phyloP scores from a whole-genome alignment of 2,797 vertebrate species.

The Chromis chromis region DNA sequence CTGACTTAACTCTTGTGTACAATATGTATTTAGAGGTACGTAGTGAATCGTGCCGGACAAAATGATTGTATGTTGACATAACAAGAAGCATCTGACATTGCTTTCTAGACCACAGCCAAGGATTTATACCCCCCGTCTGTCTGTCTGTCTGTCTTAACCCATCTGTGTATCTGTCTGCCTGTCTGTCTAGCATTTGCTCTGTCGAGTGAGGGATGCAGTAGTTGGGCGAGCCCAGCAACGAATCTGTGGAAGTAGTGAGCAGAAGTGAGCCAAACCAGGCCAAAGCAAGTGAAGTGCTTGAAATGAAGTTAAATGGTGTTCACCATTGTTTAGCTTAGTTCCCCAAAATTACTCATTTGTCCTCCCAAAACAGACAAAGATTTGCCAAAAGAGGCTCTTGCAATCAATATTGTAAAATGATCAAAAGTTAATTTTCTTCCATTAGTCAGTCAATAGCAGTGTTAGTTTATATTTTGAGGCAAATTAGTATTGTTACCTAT shows the following conservation, averaged over 20 bases:
- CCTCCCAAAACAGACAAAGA: slow-evolving; percentile 33
- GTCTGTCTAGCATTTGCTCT: slow-evolving; percentile 76
- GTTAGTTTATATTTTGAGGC: slow-evolving; percentile 49
- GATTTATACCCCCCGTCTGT: slow-evolving; percentile 77
- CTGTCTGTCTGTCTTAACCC: slow-evolving; percentile 61
- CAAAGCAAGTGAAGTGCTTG: slow-evolving; percentile 40
- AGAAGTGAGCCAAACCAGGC: slow-evolving; percentile 56
- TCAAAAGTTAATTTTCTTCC: slow-evolving; percentile 48
- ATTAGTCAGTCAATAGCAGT: slow-evolving; percentile 37
- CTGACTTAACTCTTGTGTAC: slow-evolving; percentile 80
- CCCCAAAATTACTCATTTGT: slow-evolving; percentile 37
- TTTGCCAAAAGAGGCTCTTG: slow-evolving; percentile 47
- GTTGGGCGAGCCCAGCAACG: slow-evolving; percentile 49
- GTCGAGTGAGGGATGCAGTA: slow-evolving; percentile 56
- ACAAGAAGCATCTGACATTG: slow-evolving; percentile 82
- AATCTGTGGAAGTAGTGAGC: slow-evolving; percentile 44
- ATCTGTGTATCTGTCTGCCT: slow-evolving; percentile 74
- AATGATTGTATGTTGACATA: slow-evolving; percentile 85
- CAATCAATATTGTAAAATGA: slow-evolving; percentile 50
- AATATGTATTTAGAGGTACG: slow-evolving; percentile 83
- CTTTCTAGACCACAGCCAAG: slow-evolving; percentile 85
- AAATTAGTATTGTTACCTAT: slow-evolving; percentile 43
- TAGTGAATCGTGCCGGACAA: slow-evolving; percentile 78
- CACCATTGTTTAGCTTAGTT: slow-evolving; percentile 45
- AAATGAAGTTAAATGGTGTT: slow-evolving; percentile 36